These are phyloP conservation scores for Aplocera efformata DNA, from an alignment of 2,888 invertebrate species.

Conservation along the genomic window DNA sequence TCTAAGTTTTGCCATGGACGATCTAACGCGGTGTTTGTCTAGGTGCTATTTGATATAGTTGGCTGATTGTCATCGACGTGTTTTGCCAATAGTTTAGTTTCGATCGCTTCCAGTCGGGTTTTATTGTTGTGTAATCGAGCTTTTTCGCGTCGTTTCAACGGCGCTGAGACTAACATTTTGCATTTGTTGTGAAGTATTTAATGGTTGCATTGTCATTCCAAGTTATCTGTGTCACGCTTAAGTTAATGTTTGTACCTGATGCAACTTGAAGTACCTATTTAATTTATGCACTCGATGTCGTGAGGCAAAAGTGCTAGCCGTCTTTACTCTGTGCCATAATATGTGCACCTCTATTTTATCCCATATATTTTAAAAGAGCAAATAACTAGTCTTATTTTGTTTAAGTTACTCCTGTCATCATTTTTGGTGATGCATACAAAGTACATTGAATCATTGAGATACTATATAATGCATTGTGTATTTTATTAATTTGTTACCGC, in stretches of 20 bases:
- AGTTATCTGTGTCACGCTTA: conserved; percentile 45
- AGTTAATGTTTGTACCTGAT: conserved; percentile 67
- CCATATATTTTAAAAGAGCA: conserved; percentile 41
- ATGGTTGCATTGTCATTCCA: conserved; percentile 50
- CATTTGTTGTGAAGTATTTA: conserved; percentile 13
- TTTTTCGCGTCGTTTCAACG: conserved; percentile 15
- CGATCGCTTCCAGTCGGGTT: conserved; percentile 18
- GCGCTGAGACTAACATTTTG: conserved; percentile 15
- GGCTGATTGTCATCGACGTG: conserved; percentile 28
- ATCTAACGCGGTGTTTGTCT: conserved; percentile 42
- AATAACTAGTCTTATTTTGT: conserved; percentile 53
- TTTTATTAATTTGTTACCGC: conserved; percentile 44
- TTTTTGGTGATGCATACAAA: conserved; percentile 15
- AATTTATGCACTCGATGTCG: conserved; percentile 49
- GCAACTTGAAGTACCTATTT: conserved; percentile 58
- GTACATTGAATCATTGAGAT: conserved; percentile 12
- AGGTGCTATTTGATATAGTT: conserved; percentile 68
- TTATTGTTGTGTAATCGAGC: conserved; percentile 21
- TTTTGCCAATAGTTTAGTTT: conserved; percentile 21
- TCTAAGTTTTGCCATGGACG: conserved; percentile 48
- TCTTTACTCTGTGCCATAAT: conserved; percentile 54
- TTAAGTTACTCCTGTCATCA: conserved; percentile 31
- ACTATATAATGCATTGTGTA: conserved; percentile 5
- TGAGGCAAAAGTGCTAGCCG: conserved; percentile 32
- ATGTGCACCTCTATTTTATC: conserved; percentile 45